Percentiles rank a stretch among this genome's conserved stretches.
phyloP scores from a whole-genome alignment of 1,140 invertebrate species.

The Rhyzopertha dominica region DNA sequence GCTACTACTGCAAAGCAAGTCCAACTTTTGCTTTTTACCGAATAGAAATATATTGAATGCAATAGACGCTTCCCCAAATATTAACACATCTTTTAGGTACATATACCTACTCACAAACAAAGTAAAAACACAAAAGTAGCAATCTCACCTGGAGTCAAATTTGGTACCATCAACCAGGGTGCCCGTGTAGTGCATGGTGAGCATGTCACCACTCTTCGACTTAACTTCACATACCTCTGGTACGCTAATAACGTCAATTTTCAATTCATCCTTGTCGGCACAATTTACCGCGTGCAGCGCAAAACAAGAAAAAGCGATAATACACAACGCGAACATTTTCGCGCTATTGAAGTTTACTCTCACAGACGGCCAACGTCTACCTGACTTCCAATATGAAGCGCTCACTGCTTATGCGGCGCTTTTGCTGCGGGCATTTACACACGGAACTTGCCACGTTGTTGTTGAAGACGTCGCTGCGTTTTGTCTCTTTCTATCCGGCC shows the following conservation, averaged over 20 bases:
- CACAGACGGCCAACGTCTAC: constrained; percentile 1
- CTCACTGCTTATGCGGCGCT: not conserved
- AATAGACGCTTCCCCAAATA: no score
- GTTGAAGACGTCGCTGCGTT: constrained; percentile 13
- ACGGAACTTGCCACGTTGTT: constrained; percentile 27
- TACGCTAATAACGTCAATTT: constrained; percentile 73
- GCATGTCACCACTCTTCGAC: constrained; percentile 80
- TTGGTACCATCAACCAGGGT: constrained; percentile 82
- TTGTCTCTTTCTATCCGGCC: constrained; percentile 15
- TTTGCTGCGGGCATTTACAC: constrained; percentile 18
- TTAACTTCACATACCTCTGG: constrained; percentile 76
- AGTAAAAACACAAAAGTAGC: no score
- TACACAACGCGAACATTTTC: constrained; percentile 45
- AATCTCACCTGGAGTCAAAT: constrained; percentile 92
- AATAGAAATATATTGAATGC: no score
- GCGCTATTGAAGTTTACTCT: constrained; percentile 23
- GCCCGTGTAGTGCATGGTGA: constrained; percentile 92
- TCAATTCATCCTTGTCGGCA: constrained; percentile 54
- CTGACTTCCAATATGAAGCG: not conserved
- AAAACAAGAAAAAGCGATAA: constrained; percentile 8
- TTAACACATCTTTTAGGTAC: no score
- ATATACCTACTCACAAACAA: no score
- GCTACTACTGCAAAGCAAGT: no score
- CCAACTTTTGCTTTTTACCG: no score
- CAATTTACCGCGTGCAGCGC: constrained; percentile 1